Base-by-base conservation (phyloP, 2,797 vertebrate species). In the Ispidina picta region DNA sequence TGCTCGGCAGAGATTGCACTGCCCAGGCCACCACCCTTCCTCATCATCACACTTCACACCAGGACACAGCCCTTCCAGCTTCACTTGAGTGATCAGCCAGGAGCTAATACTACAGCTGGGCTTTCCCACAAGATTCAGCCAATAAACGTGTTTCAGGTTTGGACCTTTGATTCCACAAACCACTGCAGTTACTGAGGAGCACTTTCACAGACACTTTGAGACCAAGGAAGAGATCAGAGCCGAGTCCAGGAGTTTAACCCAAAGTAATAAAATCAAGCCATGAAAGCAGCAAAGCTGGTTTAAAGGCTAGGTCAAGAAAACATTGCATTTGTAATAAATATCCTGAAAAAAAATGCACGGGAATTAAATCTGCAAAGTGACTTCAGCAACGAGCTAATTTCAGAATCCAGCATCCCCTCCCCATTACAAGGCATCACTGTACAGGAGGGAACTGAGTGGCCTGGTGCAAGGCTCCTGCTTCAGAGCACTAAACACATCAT, bases 21-120 rank as follows among this genome's bases (percentile, higher is more conserved):
- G 28, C 39, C 56, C 4, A 2, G 2, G 29, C n/a, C 72, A 55
- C 76, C 49, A 0, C 2, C 3, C 60, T 22, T 18, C 62, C 58
- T 17, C 28, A 1, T 48, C 46, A 48, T 48, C 49, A 1, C 1
- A 3, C 60, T 22, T 18, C 58, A 15, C 25, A 1, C 5, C 1
- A 1, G 49, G 20, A 37, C 43, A 37, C 3, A 3, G 4, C 44
- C 80, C 72, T n/a, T 10, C 25, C 2, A 14, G 31, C 63, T 65
- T n/a, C 15, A 14, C 68, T 26, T 14, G 18, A 7, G 28, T 12
- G 39, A 63, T 62, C 19, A 86, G 25, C 51, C 55, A 23, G 68
- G 26, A 56, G n/a, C 54, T n/a, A 79, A 66, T 3, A 5, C 19
- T 19, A 52, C 63, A 73, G 87, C 56, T 9, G 16, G 17, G 60